Evolutionary conservation across 2,113 vertebrate genomes (phyloP), one percentile per base, ranked within the genome.

Genomic region (Callipepla squamata): DNA sequence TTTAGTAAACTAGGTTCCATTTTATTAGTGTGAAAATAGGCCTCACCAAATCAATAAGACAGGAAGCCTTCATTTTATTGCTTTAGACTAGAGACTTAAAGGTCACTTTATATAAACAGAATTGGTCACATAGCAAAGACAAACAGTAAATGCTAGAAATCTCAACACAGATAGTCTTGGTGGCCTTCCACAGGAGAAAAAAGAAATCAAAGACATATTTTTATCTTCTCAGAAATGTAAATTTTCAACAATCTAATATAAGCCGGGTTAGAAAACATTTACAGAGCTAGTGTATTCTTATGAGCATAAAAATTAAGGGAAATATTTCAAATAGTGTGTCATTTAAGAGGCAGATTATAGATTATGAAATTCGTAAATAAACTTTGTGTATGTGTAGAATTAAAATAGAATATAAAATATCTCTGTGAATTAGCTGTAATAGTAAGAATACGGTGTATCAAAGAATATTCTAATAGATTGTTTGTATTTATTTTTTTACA

Each of bases 1-100:
- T 98, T 98, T 97, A 98, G 98, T 98, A 98, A 98, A 98, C 89
- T 16, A 38, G 57, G 77, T 94, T 98, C 97, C 87, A 96, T 98
- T 98, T 98, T 98, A 98, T 98, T 98, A 98, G 95, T 93, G 96
- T 96, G 96, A 97, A 97, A 96, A 96, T 96, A 96, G 93, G 95
- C 65, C 83, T 95, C 87, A 81, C 77, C 91, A 94, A 97, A 98
- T 98, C 97, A 96, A 98, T 98, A 97, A 92, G 57, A 96, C 89
- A 96, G 91, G 96, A 97, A 98, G 87, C 92, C 97, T 98, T 97
- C 87, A 94, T 97, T 96, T 97, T 97, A 97, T 97, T 98, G 95
- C 94, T 96, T 96, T 93, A 96, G 92, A 97, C 80, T 85, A 90
- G 76, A 87, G 84, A 94, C 94, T 95, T 91, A 97, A 95, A 97